phyloP scores from a whole-genome alignment of 1,140 invertebrate species.

The Cotesia vestalis region DNA sequence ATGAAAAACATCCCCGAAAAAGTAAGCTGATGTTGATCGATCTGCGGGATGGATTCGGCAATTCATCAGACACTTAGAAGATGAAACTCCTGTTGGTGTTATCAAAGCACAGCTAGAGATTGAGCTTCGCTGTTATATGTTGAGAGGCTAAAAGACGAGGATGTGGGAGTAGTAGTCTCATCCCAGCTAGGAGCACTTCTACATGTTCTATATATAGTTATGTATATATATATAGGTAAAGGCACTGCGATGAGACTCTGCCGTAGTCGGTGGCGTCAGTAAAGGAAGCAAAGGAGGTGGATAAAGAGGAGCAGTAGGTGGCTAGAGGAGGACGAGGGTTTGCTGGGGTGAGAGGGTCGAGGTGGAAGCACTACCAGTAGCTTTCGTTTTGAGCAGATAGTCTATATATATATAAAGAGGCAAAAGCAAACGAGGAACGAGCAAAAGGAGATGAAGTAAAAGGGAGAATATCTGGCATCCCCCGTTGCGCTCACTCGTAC shows the following conservation, averaged over 20 bases:
- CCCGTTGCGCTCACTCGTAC: conserved; percentile 51
- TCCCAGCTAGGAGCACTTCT: too few relatives aligned
- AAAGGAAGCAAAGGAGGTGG: conserved; percentile 28
- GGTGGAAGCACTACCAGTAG: conserved; percentile 10
- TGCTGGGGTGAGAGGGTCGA: not conserved
- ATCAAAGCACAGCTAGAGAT: conserved; percentile 35
- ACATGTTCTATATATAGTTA: too few relatives aligned
- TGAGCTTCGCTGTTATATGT: conserved; percentile 54
- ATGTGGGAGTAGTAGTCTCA: too few relatives aligned
- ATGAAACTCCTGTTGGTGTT: not conserved
- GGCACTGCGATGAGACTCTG: conserved; percentile 48
- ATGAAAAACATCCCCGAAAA: not conserved
- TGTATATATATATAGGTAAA: conserved; percentile 7
- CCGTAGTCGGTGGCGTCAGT: conserved; percentile 25
- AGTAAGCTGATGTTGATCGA: not conserved
- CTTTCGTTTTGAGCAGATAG: conserved; percentile 4
- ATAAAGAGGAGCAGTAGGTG: conserved; percentile 17
- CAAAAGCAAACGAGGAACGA: conserved; percentile 45
- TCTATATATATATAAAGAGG: too few relatives aligned
- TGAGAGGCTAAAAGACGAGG: conserved; percentile 27
- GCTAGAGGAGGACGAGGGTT: not conserved
- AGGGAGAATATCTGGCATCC: conserved; percentile 45
- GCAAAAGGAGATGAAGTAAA: conserved; percentile 51
- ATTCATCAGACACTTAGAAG: conserved; percentile 14
- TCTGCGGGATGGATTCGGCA: not conserved